Evolutionary conservation across 2,888 invertebrate genomes (phyloP).

Genomic region (Machimus atricapillus): DNA sequence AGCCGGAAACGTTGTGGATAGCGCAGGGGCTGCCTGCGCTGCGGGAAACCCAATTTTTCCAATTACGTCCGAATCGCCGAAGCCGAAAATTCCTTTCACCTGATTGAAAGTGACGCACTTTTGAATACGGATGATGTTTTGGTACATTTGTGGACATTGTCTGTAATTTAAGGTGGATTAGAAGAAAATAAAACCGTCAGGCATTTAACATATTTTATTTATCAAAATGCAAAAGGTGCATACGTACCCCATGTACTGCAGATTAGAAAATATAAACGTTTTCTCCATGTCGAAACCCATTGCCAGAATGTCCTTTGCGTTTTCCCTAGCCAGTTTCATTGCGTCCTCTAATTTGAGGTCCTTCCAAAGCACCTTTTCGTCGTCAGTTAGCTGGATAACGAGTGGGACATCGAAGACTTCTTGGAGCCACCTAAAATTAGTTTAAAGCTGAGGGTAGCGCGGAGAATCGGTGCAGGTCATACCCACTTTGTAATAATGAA

Average conservation of each 20-base stretch:
- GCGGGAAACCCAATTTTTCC: conserved; percentile 98
- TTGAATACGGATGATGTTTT: conserved; percentile 90
- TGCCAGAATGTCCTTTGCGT: conserved; percentile 98
- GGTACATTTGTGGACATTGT: conserved; percentile 88
- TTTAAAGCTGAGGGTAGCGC: background rate
- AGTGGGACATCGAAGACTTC: conserved; percentile 95
- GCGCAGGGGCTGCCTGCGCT: conserved; percentile 93
- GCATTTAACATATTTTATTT: background rate
- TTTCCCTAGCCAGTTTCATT: conserved; percentile 82
- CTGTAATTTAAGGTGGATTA: conserved; percentile 63
- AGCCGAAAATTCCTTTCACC: conserved; percentile 97
- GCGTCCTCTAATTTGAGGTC: conserved; percentile 90
- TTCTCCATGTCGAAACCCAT: conserved; percentile 92
- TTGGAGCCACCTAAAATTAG: conserved; percentile 84
- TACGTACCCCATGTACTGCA: conserved; percentile 88
- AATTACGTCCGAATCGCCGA: conserved; percentile 93
- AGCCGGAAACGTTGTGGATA: conserved; percentile 88
- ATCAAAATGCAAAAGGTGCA: no score
- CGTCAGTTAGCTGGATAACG: conserved; percentile 96
- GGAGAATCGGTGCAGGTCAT: background rate
- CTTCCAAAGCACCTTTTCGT: conserved; percentile 98
- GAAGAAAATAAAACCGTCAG: background rate
- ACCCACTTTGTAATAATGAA: conserved; percentile 91
- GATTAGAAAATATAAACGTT: conserved; percentile 96
- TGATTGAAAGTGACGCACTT: conserved; percentile 97